Conservation (phyloP, 2,888 invertebrate species). For the Tetragnatha montana region DNA sequence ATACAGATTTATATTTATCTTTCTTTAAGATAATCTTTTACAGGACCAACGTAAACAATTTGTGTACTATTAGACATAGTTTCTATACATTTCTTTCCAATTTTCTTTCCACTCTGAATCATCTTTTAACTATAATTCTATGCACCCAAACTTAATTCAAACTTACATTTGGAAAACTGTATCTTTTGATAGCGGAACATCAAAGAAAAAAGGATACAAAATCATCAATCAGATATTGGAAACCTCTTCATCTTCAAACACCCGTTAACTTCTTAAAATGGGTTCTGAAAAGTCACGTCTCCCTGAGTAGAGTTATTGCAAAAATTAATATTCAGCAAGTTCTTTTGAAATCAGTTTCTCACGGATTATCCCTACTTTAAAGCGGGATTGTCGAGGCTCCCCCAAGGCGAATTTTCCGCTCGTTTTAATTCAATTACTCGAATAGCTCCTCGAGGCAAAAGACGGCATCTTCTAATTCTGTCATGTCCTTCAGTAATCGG, state of each 20-base stretch:
- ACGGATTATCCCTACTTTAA: background rate
- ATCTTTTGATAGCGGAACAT: too few species aligned
- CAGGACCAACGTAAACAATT: too few species aligned
- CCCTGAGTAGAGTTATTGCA: background rate
- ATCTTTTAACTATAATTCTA: too few species aligned
- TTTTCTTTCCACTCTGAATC: too few species aligned
- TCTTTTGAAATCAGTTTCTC: background rate
- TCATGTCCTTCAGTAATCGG: background rate
- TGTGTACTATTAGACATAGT: too few species aligned
- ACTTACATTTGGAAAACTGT: too few species aligned
- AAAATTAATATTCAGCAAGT: constrained; percentile 1
- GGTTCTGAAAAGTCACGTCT: background rate
- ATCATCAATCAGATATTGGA: background rate
- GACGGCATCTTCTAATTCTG: background rate
- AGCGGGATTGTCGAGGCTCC: background rate
- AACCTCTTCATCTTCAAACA: background rate
- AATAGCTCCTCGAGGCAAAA: background rate
- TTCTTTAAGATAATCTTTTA: too few species aligned
- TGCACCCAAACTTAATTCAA: too few species aligned
- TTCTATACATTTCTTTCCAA: too few species aligned
- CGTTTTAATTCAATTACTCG: background rate
- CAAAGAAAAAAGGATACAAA: background rate
- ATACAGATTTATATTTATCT: too few species aligned
- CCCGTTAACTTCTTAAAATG: background rate
- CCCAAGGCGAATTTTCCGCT: background rate